Conservation (phyloP, 2,797 vertebrate species). For the Staurois parvus region DNA sequence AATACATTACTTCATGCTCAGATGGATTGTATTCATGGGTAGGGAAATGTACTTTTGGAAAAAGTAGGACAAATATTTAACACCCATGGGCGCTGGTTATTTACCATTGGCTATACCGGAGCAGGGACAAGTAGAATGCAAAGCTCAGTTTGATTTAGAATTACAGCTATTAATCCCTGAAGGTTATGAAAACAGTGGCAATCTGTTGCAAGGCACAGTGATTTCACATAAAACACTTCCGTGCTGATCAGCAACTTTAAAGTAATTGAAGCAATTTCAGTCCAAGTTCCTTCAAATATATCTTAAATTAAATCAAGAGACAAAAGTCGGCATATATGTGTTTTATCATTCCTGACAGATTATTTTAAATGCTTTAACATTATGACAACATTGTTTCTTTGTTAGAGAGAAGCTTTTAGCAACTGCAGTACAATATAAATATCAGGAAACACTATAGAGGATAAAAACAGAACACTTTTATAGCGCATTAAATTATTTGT, state of each 20-base stretch:
- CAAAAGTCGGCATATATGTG: constrained; percentile 35
- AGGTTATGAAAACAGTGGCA: constrained; percentile 52
- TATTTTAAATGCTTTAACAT: constrained; percentile 38
- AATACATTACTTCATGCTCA: constrained; percentile 16
- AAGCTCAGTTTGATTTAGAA: constrained; percentile 57
- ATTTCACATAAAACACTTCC: constrained; percentile 52
- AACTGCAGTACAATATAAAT: constrained; percentile 11
- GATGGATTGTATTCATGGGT: constrained; percentile 36
- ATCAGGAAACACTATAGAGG: constrained; percentile 8
- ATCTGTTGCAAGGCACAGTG: constrained; percentile 31
- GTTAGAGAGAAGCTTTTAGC: constrained; percentile 7
- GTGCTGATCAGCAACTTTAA: constrained; percentile 55
- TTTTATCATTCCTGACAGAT: constrained; percentile 44
- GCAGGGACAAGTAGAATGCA: constrained; percentile 39
- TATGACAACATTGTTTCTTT: constrained; percentile 43
- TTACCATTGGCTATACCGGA: constrained; percentile 21
- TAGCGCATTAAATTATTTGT: not conserved
- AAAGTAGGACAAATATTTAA: constrained; percentile 44
- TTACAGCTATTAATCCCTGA: constrained; percentile 49
- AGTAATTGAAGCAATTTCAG: constrained; percentile 51
- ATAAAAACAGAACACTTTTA: constrained; percentile 1
- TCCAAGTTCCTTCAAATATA: constrained; percentile 53
- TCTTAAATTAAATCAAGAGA: constrained; percentile 58
- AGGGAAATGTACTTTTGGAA: constrained; percentile 30
- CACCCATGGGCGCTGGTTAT: constrained; percentile 53